Conservation (phyloP, 2,113 vertebrate species). For the Petrocephalus zakoni region DNA sequence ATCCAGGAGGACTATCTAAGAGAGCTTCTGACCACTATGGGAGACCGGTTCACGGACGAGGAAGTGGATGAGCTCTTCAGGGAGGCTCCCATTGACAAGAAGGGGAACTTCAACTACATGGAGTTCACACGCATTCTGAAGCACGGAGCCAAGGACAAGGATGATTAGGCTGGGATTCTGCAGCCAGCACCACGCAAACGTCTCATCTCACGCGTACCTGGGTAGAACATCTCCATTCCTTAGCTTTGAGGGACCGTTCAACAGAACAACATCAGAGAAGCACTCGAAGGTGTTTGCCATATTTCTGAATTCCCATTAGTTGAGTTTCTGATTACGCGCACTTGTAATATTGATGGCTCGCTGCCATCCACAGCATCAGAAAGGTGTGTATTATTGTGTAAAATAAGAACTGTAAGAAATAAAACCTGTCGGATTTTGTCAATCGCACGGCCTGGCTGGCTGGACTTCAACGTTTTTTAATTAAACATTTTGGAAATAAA, state of each 20-base stretch:
- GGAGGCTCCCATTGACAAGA: conserved; percentile 89
- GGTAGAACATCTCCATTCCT: conserved; percentile 11
- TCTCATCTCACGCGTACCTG: not conserved
- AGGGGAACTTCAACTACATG: conserved; percentile 89
- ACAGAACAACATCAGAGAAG: not conserved
- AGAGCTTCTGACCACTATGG: conserved; percentile 90
- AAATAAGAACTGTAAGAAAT: conserved; percentile 4
- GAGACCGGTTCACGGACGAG: conserved; percentile 87
- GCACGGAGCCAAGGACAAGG: conserved; percentile 86
- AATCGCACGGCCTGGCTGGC: conserved; percentile 55
- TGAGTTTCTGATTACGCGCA: not conserved
- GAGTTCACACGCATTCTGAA: conserved; percentile 92
- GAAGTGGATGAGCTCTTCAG: conserved; percentile 91
- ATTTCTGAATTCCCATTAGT: not conserved
- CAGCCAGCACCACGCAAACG: conserved; percentile 14
- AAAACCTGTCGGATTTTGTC: conserved; percentile 13
- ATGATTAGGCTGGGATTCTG: conserved; percentile 64
- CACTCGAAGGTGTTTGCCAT: not conserved
- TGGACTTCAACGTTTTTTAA: conserved; percentile 73
- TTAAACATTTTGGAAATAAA: conserved; percentile 70
- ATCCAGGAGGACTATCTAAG: conserved; percentile 87
- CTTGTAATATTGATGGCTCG: not conserved
- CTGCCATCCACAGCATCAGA: not conserved
- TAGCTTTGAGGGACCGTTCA: not conserved
- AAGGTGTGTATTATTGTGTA: not conserved